These are phyloP conservation scores for Anthoscopus minutus DNA, from an alignment of 2,113 vertebrate species.

Conservation along the genomic window DNA sequence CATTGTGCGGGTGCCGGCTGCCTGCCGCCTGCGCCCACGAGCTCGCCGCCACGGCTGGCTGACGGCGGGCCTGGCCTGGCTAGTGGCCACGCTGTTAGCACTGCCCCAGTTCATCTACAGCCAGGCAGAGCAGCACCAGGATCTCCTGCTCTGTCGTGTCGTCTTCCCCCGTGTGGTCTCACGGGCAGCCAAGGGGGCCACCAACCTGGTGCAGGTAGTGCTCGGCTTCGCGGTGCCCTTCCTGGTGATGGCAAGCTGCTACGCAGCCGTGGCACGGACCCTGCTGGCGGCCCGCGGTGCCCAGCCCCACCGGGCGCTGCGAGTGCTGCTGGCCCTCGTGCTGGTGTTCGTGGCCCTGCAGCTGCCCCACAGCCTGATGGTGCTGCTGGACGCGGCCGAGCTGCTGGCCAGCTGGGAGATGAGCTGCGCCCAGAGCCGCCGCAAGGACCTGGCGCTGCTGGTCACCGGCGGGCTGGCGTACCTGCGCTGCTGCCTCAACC, in stretches of 20 bases:
- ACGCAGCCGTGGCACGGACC: constrained; percentile 72
- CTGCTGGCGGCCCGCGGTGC: constrained; percentile 69
- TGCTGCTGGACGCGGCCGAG: constrained; percentile 71
- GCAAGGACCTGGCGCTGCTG: constrained; percentile 74
- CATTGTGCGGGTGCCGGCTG: constrained; percentile 67
- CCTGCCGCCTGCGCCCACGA: constrained; percentile 51
- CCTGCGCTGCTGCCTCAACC: constrained; percentile 90
- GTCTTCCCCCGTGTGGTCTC: constrained; percentile 7
- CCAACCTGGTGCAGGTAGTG: constrained; percentile 70
- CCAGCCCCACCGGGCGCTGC: constrained; percentile 78
- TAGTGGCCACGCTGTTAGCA: constrained; percentile 75
- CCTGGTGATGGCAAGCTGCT: constrained; percentile 81
- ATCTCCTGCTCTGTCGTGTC: constrained; percentile 63
- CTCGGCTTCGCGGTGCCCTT: constrained; percentile 81
- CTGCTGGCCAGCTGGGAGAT: constrained; percentile 37
- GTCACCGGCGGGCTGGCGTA: constrained; percentile 82
- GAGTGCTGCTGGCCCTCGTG: constrained; percentile 84
- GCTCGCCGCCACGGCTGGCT: constrained; percentile 54
- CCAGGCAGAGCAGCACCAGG: constrained; percentile 10
- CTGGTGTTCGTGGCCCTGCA: constrained; percentile 83
- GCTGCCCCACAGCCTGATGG: constrained; percentile 84
- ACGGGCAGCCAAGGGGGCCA: constrained; percentile 60
- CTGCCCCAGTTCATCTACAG: constrained; percentile 80
- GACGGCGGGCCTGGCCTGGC: constrained; percentile 64
- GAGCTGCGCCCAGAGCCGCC: constrained; percentile 68